These are phyloP conservation scores for Vanessa atalanta DNA, from an alignment of 1,140 invertebrate genomes.

Conservation along the genomic window DNA sequence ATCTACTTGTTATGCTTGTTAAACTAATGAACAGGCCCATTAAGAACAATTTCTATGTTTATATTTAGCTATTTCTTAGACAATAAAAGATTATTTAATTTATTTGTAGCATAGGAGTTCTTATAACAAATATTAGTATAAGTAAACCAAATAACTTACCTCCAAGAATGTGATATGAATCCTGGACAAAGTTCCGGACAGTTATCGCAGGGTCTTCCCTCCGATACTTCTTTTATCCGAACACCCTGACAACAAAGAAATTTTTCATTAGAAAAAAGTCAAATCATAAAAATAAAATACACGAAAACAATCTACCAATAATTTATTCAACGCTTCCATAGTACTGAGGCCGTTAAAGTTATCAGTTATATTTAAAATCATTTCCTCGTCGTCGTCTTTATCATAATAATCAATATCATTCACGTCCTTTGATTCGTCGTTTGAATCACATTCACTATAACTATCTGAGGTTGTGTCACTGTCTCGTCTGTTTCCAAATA, in stretches of 20 bases:
- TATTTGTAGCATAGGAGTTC: neutral
- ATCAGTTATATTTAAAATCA: slow-evolving; percentile 45
- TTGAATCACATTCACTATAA: slow-evolving; percentile 72
- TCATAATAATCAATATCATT: slow-evolving; percentile 34
- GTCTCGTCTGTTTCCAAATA: slow-evolving; percentile 65
- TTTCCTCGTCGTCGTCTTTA: slow-evolving; percentile 39
- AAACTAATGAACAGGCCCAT: slow-evolving; percentile 25
- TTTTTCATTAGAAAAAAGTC: slow-evolving; percentile 3
- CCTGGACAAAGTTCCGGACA: slow-evolving; percentile 90
- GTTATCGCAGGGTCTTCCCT: slow-evolving; percentile 90
- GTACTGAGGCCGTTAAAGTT: slow-evolving; percentile 45
- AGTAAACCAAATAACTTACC: slow-evolving; percentile 81
- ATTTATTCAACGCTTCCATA: slow-evolving; percentile 44
- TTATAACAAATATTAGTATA: neutral
- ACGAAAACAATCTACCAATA: slow-evolving; percentile 32
- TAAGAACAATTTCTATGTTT: slow-evolving; percentile 18
- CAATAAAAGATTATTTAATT: neutral
- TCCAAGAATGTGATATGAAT: slow-evolving; percentile 90
- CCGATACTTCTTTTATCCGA: slow-evolving; percentile 90
- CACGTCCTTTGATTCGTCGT: slow-evolving; percentile 44
- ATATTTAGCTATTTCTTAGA: neutral
- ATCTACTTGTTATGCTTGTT: slow-evolving; percentile 31
- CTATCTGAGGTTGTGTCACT: slow-evolving; percentile 71
- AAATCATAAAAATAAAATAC: neutral
- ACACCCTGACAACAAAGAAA: slow-evolving; percentile 84